phyloP scores from a whole-genome alignment of 2,888 invertebrate genomes.

The Theretra japonica region DNA sequence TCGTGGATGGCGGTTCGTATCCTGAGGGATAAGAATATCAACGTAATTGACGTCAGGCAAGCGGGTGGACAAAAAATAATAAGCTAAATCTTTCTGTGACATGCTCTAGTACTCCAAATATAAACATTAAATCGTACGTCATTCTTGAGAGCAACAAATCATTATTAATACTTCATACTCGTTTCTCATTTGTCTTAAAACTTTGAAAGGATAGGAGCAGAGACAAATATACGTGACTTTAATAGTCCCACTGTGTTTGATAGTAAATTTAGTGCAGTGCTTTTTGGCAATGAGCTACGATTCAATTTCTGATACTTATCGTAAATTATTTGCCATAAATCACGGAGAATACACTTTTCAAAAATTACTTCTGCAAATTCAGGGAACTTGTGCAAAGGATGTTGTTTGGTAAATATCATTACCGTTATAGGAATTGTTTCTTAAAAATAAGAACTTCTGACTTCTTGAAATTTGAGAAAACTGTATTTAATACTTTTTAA shows the following conservation, averaged over 20 bases:
- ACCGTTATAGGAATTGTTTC: not conserved
- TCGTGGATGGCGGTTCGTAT: too few relatives aligned
- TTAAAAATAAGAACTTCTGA: not conserved
- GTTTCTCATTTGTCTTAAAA: not conserved
- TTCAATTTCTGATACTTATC: not conserved
- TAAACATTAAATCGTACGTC: too few relatives aligned
- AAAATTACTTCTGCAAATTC: not conserved
- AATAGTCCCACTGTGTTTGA: not conserved
- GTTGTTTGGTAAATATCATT: not conserved
- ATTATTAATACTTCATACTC: not conserved
- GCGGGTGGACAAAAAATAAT: too few relatives aligned
- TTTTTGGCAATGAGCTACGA: constrained; percentile 4
- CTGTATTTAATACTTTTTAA: not conserved
- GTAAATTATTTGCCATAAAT: constrained; percentile 9
- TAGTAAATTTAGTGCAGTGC: not conserved
- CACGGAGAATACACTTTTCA: not conserved
- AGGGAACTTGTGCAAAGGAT: constrained; percentile 10
- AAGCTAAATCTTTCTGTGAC: too few relatives aligned
- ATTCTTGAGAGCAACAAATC: too few relatives aligned
- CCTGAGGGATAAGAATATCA: too few relatives aligned
- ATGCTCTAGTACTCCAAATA: too few relatives aligned
- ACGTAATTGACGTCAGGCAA: too few relatives aligned
- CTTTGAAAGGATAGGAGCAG: not conserved
- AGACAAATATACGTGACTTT: not conserved
- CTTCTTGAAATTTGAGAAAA: not conserved